phyloP scores from a whole-genome alignment of 2,113 vertebrate species.

The Amphiprion ocellaris region DNA sequence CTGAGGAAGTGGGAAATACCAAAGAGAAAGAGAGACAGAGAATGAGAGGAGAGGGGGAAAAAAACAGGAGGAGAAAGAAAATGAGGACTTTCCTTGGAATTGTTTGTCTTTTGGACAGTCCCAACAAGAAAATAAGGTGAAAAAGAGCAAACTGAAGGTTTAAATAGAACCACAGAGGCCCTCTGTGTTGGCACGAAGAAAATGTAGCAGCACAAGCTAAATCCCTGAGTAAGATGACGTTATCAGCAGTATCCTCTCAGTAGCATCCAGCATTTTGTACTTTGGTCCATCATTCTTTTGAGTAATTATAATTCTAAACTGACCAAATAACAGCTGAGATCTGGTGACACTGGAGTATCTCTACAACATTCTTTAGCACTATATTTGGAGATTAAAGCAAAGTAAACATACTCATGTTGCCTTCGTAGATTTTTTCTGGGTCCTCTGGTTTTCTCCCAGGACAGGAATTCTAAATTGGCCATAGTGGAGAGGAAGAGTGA shows the following conservation, averaged over 20 bases:
- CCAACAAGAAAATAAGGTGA: conserved; percentile 30
- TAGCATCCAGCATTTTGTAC: background rate
- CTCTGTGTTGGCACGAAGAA: background rate
- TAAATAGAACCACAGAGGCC: conserved; percentile 9
- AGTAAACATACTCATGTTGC: background rate
- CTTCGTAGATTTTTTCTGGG: too few relatives aligned
- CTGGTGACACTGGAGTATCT: background rate
- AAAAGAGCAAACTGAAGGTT: conserved; percentile 10
- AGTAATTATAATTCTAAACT: background rate
- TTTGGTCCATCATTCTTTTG: background rate
- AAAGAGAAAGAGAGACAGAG: conserved; percentile 85
- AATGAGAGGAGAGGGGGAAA: conserved; percentile 20
- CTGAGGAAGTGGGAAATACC: conserved; percentile 90
- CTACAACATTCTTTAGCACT: background rate
- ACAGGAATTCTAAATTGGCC: too few relatives aligned
- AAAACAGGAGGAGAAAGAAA: conserved; percentile 30
- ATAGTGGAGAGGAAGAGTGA: too few relatives aligned
- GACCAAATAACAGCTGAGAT: background rate
- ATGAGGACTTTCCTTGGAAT: conserved; percentile 41
- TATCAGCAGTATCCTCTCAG: background rate
- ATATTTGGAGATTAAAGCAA: background rate
- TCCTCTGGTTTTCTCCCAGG: too few relatives aligned
- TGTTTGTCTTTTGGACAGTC: conserved; percentile 56
- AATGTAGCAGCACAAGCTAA: background rate
- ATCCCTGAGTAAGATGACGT: conserved; percentile 12